Evolutionary conservation across 2,797 vertebrate genomes (phyloP).

Genomic region (Cryptoblepharus egeriae): DNA sequence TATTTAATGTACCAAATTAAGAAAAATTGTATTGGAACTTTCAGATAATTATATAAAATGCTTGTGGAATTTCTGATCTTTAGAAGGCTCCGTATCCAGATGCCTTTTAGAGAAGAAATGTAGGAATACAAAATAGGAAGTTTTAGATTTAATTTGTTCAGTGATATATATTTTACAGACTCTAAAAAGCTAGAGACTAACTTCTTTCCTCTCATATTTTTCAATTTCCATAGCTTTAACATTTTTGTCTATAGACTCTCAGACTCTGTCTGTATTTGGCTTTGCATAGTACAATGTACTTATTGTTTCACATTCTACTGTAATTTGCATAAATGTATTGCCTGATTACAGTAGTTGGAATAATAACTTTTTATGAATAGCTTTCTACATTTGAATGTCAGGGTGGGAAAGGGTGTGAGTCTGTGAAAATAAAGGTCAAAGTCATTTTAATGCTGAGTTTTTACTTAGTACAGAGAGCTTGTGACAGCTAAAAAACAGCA

Average conservation of each 20-base stretch:
- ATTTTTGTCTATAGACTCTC: conserved; percentile 12
- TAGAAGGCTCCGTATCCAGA: not conserved
- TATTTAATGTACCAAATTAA: not conserved
- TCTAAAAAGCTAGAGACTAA: not conserved
- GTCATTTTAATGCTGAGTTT: not conserved
- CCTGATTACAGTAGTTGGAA: conserved; percentile 45
- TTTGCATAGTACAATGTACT: conserved; percentile 39
- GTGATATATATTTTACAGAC: not conserved
- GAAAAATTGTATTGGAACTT: not conserved
- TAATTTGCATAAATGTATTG: conserved; percentile 58
- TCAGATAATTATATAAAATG: not conserved
- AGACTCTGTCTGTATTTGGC: conserved; percentile 13
- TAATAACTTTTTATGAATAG: conserved; percentile 30
- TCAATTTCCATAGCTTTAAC: conserved; percentile 17
- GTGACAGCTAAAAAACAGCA: not conserved
- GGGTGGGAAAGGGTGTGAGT: not conserved
- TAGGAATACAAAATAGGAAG: not conserved
- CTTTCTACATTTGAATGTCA: conserved; percentile 22
- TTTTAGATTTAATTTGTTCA: conserved; percentile 22
- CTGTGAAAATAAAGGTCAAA: conserved; percentile 3
- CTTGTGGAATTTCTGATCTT: not conserved
- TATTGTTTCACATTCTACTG: conserved; percentile 49
- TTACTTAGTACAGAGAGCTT: not conserved
- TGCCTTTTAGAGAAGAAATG: not conserved
- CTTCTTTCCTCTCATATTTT: conserved; percentile 14